Evolutionary conservation across 2,113 vertebrate species (phyloP).

Genomic region (Malaclemys terrapin): DNA sequence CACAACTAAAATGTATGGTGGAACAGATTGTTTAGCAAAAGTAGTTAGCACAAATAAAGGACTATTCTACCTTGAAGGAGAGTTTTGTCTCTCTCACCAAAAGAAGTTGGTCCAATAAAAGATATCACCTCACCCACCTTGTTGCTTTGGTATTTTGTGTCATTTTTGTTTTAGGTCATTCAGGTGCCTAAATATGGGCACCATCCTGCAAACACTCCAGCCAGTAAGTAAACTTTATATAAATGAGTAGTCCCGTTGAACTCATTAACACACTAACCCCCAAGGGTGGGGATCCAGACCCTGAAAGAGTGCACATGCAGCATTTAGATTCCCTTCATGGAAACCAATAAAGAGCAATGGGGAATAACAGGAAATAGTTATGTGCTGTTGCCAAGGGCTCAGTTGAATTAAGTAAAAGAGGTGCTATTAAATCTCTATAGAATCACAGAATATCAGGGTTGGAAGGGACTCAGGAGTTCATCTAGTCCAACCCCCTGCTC

Average conservation of each 20-base stretch:
- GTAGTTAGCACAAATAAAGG: no score
- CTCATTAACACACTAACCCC: neutral
- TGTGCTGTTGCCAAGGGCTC: neutral
- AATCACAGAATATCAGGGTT: no score
- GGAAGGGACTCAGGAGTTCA: no score
- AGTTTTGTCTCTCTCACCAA: no score
- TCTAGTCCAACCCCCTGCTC: no score
- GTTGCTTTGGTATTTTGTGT: neutral
- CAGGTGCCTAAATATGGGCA: neutral
- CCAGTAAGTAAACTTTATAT: accelerated
- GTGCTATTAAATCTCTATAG: neutral
- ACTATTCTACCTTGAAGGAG: no score
- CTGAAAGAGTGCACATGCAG: neutral
- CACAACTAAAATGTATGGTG: no score
- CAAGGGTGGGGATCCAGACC: neutral
- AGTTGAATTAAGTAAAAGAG: neutral
- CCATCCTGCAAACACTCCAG: neutral
- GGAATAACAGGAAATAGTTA: neutral
- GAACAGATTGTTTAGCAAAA: no score
- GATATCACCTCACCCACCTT: no score
- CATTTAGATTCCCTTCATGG: neutral
- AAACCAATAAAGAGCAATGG: neutral
- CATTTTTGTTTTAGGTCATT: neutral
- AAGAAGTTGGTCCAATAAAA: no score
- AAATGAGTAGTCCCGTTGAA: neutral